Evolutionary conservation across 2,113 vertebrate species (phyloP), one percentile per base, ranked within the genome.

Genomic region (Empidonax traillii): DNA sequence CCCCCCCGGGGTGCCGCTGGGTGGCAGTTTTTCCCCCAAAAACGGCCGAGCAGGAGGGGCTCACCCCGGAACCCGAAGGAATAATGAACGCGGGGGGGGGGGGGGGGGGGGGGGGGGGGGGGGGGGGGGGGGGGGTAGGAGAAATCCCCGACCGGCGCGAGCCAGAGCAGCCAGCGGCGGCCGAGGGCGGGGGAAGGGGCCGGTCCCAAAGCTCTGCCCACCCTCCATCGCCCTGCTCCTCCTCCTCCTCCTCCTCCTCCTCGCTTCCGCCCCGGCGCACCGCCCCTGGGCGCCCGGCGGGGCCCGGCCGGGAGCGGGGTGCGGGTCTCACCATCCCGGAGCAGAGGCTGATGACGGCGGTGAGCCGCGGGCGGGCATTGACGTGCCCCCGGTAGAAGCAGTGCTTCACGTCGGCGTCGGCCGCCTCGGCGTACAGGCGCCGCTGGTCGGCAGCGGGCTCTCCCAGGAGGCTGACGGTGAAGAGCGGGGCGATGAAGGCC

Each of bases 351-450:
- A 99, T 99, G 90, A 99, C 99, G 44, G 99, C 99, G 66, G 98
- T 98, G 96, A 99, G 99, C 93, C 99, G 98, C 51, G 98, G 96
- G 71, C 98, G 97, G 88, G 98, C 98, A 63, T 99, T 99, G 94
- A 99, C 99, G 96, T 99, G 98, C 93, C 99, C 99, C 96, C 97
- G 98, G 97, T 99, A 99, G 96, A 99, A 99, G 96, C 99, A 99
- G 96, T 99, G 99, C 94, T 98, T 98, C 93, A 99, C 98, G 95
- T 99, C 98, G 63, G 98, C 97, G 95, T 98, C 98, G 88, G 98
- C 98, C 90, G 98, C 98, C 92, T 98, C 97, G 52, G 97, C 96
- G 91, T 97, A 98, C 94, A 98, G 98, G 92, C 97, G 97, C 74
- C 98, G 98, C 91, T 97, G 94, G 87, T 99, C 98, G 68, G 95